These are phyloP conservation scores for Lithophane leautieri DNA, from an alignment of 2,888 invertebrate species.

Conservation along the genomic window DNA sequence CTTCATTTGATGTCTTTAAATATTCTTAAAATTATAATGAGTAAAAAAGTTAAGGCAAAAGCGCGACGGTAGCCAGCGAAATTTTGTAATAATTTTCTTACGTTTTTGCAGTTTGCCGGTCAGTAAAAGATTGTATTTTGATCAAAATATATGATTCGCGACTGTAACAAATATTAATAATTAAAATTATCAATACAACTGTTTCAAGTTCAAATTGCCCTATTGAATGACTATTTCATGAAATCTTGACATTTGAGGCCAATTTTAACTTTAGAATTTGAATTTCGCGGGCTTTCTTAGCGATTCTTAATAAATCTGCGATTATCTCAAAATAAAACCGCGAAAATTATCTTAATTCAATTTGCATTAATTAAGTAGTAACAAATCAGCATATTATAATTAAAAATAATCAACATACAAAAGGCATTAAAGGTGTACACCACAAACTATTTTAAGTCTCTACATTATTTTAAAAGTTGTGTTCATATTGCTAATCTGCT, in stretches of 20 bases:
- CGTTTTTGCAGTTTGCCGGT: background rate
- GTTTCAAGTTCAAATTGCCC: too few species aligned
- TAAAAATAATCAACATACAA: slow-evolving; percentile 50
- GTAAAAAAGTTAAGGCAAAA: slow-evolving; percentile 16
- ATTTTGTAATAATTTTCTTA: background rate
- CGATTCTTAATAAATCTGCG: slow-evolving; percentile 37
- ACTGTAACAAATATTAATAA: background rate
- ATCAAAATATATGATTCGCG: background rate
- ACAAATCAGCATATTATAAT: slow-evolving; percentile 40
- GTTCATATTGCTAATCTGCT: slow-evolving; percentile 34
- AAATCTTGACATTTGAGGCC: background rate
- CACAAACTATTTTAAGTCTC: slow-evolving; percentile 27
- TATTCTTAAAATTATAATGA: slow-evolving; percentile 38
- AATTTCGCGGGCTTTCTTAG: background rate
- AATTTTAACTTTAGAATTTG: background rate
- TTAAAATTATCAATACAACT: background rate
- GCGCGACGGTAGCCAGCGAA: background rate
- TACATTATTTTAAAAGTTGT: slow-evolving; percentile 26
- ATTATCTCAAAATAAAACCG: slow-evolving; percentile 47
- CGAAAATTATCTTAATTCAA: slow-evolving; percentile 23
- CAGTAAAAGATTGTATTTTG: background rate
- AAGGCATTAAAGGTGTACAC: slow-evolving; percentile 24
- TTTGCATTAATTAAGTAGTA: slow-evolving; percentile 30
- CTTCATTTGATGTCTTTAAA: slow-evolving; percentile 46
- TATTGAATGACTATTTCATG: too few species aligned